These are phyloP conservation scores for Acrobasis consociella DNA, from an alignment of 2,888 invertebrate species.

Conservation along the genomic window DNA sequence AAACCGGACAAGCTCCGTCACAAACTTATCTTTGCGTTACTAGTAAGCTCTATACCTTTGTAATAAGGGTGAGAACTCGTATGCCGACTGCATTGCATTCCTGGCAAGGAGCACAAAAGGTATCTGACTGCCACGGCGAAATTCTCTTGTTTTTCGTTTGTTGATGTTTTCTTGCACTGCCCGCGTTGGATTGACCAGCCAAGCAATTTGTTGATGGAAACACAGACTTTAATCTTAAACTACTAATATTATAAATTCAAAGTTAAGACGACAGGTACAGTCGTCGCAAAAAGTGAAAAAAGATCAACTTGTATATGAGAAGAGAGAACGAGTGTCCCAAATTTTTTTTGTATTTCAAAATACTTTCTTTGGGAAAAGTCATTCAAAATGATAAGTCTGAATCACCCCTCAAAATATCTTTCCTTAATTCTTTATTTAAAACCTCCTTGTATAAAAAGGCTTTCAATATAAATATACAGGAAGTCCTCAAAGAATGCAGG, in stretches of 20 bases:
- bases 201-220: constrained; percentile 4
- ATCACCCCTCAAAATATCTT: no score
- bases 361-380: no score
- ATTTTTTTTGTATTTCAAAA: no score
- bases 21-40: constrained; percentile 57
- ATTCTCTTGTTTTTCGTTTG: constrained; percentile 54
- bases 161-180: constrained; percentile 45
- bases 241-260: neutral
- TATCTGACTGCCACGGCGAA: constrained; percentile 51
- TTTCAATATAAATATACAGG: no score
- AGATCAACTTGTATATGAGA: no score
- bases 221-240: neutral
- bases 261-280: no score
- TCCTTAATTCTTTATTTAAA: no score
- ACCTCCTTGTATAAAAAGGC: no score
- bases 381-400: no score
- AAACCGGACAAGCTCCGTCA: constrained; percentile 55
- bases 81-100: constrained; percentile 36
- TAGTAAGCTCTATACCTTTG: constrained; percentile 39
- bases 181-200: constrained; percentile 40
- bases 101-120: constrained; percentile 56
- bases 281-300: no score
- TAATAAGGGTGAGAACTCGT: constrained; percentile 32
- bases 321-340: no score
- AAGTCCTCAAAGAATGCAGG: no score